These are phyloP conservation scores for Ceriagrion tenellum DNA, from an alignment of 2,888 invertebrate genomes.

Conservation along the genomic window DNA sequence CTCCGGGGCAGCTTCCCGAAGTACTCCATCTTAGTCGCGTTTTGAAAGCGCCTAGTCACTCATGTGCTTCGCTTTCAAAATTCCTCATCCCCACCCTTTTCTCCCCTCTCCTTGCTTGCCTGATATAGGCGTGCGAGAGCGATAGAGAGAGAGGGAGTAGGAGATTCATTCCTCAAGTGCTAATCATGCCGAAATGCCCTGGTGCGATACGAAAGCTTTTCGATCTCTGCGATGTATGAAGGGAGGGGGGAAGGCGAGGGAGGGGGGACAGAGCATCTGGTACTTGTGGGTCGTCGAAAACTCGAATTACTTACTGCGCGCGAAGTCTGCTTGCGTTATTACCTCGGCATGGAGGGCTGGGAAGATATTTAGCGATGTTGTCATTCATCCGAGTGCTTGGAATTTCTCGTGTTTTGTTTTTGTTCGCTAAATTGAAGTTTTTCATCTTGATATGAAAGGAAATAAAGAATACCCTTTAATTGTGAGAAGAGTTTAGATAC, in stretches of 20 bases:
- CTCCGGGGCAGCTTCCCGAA: conserved; percentile 47
- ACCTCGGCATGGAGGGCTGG: neutral
- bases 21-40: conserved; percentile 58
- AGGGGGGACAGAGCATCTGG: neutral
- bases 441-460: too few relatives aligned
- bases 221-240: neutral
- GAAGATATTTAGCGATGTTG: too few relatives aligned
- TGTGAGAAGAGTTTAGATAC: too few relatives aligned
- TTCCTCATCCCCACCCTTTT: conserved; percentile 10
- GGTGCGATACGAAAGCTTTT: neutral
- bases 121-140: too few relatives aligned
- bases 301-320: neutral
- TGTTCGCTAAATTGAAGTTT: too few relatives aligned
- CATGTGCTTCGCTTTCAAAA: conserved; percentile 43
- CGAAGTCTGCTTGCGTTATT: neutral
- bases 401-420: too few relatives aligned
- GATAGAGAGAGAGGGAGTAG: neutral
- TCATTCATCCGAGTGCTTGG: too few relatives aligned
- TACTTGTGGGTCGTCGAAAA: neutral
- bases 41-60: conserved; percentile 63
- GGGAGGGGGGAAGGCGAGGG: too few relatives aligned
- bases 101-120: too few relatives aligned
- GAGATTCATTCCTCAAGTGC: conserved; percentile 42
- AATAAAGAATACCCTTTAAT: too few relatives aligned
- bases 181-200: conserved; percentile 28